Percentiles rank a stretch among this genome's conserved stretches.
Conservation (phyloP, 2,888 invertebrate genomes). For the Drosophila ustulata region DNA sequence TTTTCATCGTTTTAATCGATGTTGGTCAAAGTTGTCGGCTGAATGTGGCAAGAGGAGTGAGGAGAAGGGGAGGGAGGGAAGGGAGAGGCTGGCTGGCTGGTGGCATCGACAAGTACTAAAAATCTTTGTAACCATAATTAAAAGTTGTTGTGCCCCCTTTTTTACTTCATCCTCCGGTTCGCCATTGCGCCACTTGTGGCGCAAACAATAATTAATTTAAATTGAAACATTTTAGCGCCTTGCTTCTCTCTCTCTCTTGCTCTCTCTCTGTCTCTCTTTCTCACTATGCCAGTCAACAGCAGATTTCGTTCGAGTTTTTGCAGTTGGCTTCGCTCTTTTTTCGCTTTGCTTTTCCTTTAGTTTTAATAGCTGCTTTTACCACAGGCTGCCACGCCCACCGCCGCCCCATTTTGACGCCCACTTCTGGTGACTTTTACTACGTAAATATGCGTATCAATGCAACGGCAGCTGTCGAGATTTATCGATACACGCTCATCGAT, state of each 20-base stretch:
- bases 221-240: conserved; percentile 81
- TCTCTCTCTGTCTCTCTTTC: background rate
- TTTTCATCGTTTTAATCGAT: conserved; percentile 81
- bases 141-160: conserved; percentile 69
- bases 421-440: conserved; percentile 10
- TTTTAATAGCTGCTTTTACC: conserved; percentile 55
- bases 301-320: conserved; percentile 1
- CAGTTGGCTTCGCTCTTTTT: background rate
- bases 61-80: conserved; percentile 14
- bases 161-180: conserved; percentile 7
- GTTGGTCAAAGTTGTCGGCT: conserved; percentile 73
- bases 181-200: conserved; percentile 80
- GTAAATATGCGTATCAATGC: conserved; percentile 14
- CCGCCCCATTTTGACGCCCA: conserved; percentile 10
- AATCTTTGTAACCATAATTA: conserved; percentile 81
- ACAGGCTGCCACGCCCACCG: conserved; percentile 36
- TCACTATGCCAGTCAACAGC: background rate
- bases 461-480: background rate
- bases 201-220: conserved; percentile 84
- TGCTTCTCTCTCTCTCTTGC: background rate
- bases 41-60: conserved; percentile 4
- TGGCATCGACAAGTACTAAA: conserved; percentile 68
- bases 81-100: background rate
- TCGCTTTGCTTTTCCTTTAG: conserved; percentile 23
- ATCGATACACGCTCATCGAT: conserved; percentile 13